Evolutionary conservation across 2,888 invertebrate genomes (phyloP), one percentile per base, ranked within the genome.

Genomic region (Melanargia galathea): DNA sequence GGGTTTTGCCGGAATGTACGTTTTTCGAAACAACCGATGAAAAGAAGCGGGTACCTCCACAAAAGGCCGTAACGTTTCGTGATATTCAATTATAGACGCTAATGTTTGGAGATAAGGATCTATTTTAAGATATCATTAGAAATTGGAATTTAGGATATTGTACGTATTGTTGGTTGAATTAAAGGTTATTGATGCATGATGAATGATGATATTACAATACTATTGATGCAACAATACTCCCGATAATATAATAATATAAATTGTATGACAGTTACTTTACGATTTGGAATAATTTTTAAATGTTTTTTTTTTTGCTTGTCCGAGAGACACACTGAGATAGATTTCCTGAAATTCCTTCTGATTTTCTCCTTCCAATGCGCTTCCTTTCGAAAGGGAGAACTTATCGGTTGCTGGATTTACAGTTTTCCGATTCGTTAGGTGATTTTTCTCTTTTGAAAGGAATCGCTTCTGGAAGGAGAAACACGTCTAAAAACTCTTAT

Each of bases 1-100:
- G 60, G 63, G 48, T 55, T 66, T 67, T 52, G 62, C 63, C 61
- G 58, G 65, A 69, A 70, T 66, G 66, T 65, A 65, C 60, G 60
- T 69, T 40, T 40, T 66, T 61, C 45, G 49, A 22, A 51, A 43
- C 30, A 43, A n/a, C n/a, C 60, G 52, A 30, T 52, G 60, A 60
- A 60, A 51, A 43, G 52, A 45, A 52, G 43, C 43, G 8, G 18
- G 43, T 43, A 35, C 35, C 13, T 18, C 7, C 18, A 43, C 33
- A 52, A 35, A 35, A 20, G 20, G 11, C 18, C 26, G 16, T 18
- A 40, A n/a, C 8, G 7, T 16, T 55, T 4, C 26, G n/a, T 11
- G 43, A 16, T 20, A 55, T 55, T 55, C 51, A 40, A 57, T 22
- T 62, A 24, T 57, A 48, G 35, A 20, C 10, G 45, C 24, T 61